phyloP scores from a whole-genome alignment of 2,113 vertebrate genomes.

The Hippopotamus amphibius region DNA sequence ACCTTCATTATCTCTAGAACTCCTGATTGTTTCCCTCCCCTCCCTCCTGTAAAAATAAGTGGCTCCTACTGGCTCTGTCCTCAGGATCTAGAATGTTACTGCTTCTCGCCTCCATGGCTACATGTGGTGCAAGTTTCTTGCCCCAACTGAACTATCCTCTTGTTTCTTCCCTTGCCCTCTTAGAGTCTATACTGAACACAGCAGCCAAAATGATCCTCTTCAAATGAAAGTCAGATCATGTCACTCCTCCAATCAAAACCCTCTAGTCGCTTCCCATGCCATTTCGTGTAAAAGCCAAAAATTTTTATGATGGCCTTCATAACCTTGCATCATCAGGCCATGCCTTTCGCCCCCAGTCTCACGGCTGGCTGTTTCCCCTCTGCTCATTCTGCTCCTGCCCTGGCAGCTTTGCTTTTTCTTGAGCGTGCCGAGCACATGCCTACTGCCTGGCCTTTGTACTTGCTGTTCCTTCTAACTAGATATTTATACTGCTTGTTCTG shows the following conservation, averaged over 20 bases:
- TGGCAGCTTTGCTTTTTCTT: neutral
- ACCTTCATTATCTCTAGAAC: neutral
- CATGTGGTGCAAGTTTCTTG: neutral
- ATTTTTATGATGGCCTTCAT: neutral
- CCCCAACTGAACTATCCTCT: neutral
- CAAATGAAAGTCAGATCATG: neutral
- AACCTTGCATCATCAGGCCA: neutral
- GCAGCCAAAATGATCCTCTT: constrained; percentile 37
- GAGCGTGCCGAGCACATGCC: neutral
- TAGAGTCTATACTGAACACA: neutral
- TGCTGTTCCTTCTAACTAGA: neutral
- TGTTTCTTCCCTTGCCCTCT: neutral
- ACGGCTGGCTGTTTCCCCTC: neutral
- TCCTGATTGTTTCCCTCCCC: neutral
- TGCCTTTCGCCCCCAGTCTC: neutral
- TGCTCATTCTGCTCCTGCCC: neutral
- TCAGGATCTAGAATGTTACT: neutral
- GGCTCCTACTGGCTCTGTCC: neutral
- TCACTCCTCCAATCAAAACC: neutral
- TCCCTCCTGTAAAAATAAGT: neutral
- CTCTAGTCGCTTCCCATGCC: neutral
- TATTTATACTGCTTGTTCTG: neutral
- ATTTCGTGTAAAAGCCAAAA: neutral
- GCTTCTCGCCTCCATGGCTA: neutral
- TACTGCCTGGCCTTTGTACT: neutral